Evolutionary conservation across 2,888 invertebrate genomes (phyloP).

Genomic region (Priapulus caudatus): DNA sequence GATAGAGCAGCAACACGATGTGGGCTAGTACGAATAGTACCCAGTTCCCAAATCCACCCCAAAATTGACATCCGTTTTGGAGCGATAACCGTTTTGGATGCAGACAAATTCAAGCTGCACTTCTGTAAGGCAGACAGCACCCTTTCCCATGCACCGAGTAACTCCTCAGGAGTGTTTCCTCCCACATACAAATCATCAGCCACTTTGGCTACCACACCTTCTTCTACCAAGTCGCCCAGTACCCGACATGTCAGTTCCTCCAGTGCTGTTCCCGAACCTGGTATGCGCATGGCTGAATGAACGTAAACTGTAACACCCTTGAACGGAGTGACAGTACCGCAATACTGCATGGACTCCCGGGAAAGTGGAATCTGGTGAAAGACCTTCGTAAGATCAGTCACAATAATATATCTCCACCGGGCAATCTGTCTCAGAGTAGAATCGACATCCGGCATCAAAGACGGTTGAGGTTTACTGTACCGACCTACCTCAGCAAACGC

Average conservation of each 20-base stretch:
- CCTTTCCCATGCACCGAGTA: constrained; percentile 13
- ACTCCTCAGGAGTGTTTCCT: constrained; percentile 18
- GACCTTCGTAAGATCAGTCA: no score
- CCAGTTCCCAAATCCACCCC: no score
- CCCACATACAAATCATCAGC: constrained; percentile 20
- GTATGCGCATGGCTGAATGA: constrained; percentile 25
- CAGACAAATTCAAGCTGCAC: constrained; percentile 13
- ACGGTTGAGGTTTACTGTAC: no score
- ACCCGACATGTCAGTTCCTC: constrained; percentile 23
- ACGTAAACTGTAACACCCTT: constrained; percentile 21
- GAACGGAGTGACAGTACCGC: constrained; percentile 23
- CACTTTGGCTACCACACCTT: constrained; percentile 15
- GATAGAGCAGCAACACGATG: no score
- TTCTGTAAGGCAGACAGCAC: constrained; percentile 15
- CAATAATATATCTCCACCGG: no score
- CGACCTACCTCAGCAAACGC: no score
- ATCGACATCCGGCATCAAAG: no score
- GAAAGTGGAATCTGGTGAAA: constrained; percentile 23
- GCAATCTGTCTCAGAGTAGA: no score
- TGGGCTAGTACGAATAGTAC: no score
- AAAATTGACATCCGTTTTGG: no score
- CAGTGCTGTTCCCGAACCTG: constrained; percentile 21
- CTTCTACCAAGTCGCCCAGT: constrained; percentile 16
- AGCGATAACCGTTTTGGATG: no score
- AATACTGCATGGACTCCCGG: constrained; percentile 21